Conservation (phyloP, 1,140 invertebrate genomes). For the Drosophila santomea region DNA sequence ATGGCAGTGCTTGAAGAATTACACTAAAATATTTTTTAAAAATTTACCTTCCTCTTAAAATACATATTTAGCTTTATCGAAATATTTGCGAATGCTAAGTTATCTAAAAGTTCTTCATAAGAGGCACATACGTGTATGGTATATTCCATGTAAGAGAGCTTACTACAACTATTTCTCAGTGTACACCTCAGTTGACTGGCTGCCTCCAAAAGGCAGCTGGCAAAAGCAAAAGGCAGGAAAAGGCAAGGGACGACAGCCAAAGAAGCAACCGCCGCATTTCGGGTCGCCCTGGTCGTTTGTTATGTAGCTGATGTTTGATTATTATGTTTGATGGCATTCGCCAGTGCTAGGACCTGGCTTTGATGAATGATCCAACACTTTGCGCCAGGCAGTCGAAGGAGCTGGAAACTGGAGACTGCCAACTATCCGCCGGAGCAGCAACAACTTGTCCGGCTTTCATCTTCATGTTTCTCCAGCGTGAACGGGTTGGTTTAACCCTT, state of each 20-base stretch:
- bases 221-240: constrained; percentile 5
- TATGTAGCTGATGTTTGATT: constrained; percentile 83
- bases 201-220: constrained; percentile 36
- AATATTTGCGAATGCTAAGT: too few species aligned
- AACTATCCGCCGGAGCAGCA: constrained; percentile 29
- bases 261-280: constrained; percentile 63
- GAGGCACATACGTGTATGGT: background rate
- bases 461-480: constrained; percentile 51
- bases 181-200: constrained; percentile 20
- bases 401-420: constrained; percentile 29
- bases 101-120: too few species aligned
- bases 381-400: constrained; percentile 46
- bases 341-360: constrained; percentile 52
- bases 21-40: background rate
- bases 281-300: constrained; percentile 75
- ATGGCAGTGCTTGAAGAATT: constrained; percentile 37
- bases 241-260: constrained; percentile 38
- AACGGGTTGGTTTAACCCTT: constrained; percentile 36
- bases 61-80: too few species aligned
- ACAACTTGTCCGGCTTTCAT: constrained; percentile 54
- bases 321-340: constrained; percentile 81
- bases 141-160: background rate
- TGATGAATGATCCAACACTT: constrained; percentile 78
- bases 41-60: too few species aligned
- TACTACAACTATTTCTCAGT: background rate